These are phyloP conservation scores for Pogonocichla stellata DNA, from an alignment of 2,113 vertebrate genomes.

Conservation along the genomic window DNA sequence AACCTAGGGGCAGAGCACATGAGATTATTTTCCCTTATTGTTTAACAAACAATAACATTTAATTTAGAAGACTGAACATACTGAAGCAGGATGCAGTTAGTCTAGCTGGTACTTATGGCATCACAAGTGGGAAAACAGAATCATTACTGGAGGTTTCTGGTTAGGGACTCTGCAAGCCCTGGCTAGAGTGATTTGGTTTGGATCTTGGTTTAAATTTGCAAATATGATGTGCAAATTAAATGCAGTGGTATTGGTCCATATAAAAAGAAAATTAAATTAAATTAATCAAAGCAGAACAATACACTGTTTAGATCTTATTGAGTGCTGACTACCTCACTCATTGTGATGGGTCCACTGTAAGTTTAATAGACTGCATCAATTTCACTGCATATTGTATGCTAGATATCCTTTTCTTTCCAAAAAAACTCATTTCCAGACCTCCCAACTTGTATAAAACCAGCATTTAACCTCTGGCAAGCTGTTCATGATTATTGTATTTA, in stretches of 20 bases:
- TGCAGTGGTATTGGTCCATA: not conserved
- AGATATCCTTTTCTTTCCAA: not conserved
- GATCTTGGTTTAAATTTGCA: not conserved
- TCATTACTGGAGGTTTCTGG: not conserved
- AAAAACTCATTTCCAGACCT: rapidly evolving
- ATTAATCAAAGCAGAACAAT: not conserved
- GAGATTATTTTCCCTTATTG: not conserved
- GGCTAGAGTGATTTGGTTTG: not conserved
- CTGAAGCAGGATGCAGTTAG: not conserved
- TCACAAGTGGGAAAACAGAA: not conserved
- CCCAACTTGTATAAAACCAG: not conserved
- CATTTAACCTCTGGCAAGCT: not conserved
- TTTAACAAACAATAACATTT: not conserved
- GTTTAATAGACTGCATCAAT: not conserved
- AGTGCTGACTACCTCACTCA: not conserved
- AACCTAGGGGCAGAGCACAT: not conserved
- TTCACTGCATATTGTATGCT: not conserved
- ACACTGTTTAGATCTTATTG: not conserved
- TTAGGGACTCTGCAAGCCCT: not conserved
- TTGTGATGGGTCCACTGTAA: not conserved
- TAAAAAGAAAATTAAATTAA: not conserved
- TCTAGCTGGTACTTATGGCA: not conserved
- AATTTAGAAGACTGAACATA: not conserved
- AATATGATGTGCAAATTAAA: not conserved
- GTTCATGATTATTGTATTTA: not conserved